These are phyloP conservation scores for Pheosia tremula DNA, from an alignment of 2,888 invertebrate genomes.

Conservation along the genomic window DNA sequence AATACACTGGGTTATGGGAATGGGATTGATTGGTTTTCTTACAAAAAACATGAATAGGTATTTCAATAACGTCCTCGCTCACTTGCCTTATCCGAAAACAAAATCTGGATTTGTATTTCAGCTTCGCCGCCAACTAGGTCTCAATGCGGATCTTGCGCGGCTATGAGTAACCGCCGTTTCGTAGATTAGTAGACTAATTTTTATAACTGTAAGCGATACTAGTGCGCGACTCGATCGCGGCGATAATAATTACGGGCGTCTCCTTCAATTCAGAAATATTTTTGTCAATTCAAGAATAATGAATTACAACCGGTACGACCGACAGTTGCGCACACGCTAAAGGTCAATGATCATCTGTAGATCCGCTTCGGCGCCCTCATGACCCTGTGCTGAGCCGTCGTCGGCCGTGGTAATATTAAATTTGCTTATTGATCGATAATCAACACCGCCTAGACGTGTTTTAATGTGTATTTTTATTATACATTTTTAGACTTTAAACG, in stretches of 20 bases:
- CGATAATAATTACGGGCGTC: neutral
- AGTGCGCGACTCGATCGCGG: slow-evolving; percentile 10
- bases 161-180: slow-evolving; percentile 64
- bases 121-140: slow-evolving; percentile 64
- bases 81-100: slow-evolving; percentile 39
- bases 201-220: slow-evolving; percentile 34
- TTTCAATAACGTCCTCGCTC: slow-evolving; percentile 19
- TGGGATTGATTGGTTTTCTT: too few relatives aligned
- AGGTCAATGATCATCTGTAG: slow-evolving; percentile 84
- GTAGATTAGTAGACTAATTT: slow-evolving; percentile 43
- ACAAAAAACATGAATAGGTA: neutral
- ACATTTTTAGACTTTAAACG: slow-evolving; percentile 20
- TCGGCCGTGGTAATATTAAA: slow-evolving; percentile 57
- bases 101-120: slow-evolving; percentile 49
- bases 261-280: slow-evolving; percentile 36
- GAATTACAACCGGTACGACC: slow-evolving; percentile 76
- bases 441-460: slow-evolving; percentile 40
- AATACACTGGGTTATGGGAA: slow-evolving; percentile 2
- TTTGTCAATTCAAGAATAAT: slow-evolving; percentile 62
- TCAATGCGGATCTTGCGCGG: slow-evolving; percentile 58
- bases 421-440: slow-evolving; percentile 69
- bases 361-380: slow-evolving; percentile 82
- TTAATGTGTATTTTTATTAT: slow-evolving; percentile 24
- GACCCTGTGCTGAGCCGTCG: slow-evolving; percentile 78
- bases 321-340: slow-evolving; percentile 75